A percentile compares a stretch with the other conserved stretches of the same genome.
Conservation (phyloP, 2,797 vertebrate species). For the Esox lucius region DNA sequence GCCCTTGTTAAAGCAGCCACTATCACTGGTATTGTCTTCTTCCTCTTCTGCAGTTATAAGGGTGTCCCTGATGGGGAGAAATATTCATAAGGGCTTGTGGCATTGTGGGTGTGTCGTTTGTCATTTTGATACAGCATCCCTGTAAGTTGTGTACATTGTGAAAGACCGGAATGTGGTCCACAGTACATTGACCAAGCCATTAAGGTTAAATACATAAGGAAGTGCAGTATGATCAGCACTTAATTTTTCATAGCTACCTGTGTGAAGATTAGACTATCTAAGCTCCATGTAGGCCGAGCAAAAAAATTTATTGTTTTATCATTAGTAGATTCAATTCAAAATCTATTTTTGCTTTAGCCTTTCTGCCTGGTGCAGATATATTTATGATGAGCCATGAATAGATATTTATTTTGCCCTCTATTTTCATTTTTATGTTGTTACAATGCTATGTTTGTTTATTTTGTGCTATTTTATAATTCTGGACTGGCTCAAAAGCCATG, state of each 20-base stretch:
- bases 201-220: too few species aligned
- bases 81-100: constrained; percentile 37
- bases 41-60: constrained; percentile 15
- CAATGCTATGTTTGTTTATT: constrained; percentile 53
- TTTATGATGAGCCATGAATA: constrained; percentile 55
- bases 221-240: too few species aligned
- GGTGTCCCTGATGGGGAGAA: constrained; percentile 43
- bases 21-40: not conserved
- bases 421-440: constrained; percentile 59
- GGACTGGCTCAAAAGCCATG: constrained; percentile 53
- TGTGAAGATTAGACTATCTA: too few species aligned
- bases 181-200: constrained; percentile 27
- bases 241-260: too few species aligned
- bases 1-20: too few species aligned
- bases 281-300: constrained; percentile 18
- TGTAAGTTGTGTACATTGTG: constrained; percentile 33
- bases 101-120: constrained; percentile 13
- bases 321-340: constrained; percentile 35
- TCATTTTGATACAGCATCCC: not conserved
- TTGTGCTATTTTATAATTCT: constrained; percentile 50
- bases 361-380: constrained; percentile 76
- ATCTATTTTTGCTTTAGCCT: constrained; percentile 38
- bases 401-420: constrained; percentile 62
- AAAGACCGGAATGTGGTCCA: constrained; percentile 46
- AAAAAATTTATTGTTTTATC: constrained; percentile 32